Percentiles rank a stretch among this genome's conserved stretches.
These are phyloP conservation scores for Axis porcinus DNA, from an alignment of 2,113 vertebrate species.

Conservation along the genomic window DNA sequence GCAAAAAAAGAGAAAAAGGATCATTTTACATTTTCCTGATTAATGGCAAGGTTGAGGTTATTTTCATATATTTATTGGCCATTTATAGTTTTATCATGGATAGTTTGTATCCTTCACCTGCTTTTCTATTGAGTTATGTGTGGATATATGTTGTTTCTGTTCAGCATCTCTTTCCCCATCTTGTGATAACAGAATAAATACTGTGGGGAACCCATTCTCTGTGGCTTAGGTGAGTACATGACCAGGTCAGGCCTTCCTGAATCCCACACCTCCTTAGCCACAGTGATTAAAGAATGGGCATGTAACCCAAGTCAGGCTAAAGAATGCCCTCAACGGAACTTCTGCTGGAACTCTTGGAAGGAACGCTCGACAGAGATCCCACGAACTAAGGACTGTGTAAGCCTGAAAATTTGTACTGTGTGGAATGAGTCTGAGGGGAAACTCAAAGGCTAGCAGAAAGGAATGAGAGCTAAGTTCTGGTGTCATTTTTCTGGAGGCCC, in stretches of 20 bases:
- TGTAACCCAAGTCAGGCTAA: constrained; percentile 35
- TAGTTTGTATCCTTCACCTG: not conserved
- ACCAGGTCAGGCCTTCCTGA: constrained; percentile 38
- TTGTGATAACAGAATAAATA: constrained; percentile 46
- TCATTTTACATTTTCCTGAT: constrained; percentile 24
- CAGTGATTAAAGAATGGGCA: constrained; percentile 13
- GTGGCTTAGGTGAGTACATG: constrained; percentile 43
- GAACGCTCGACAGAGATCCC: constrained; percentile 8
- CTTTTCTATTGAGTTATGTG: not conserved
- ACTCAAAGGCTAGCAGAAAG: constrained; percentile 50
- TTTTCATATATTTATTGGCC: constrained; percentile 24
- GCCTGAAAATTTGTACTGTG: not conserved
- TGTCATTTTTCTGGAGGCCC: constrained; percentile 62
- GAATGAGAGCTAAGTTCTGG: constrained; percentile 48
- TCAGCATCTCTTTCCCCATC: constrained; percentile 35
- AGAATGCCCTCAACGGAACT: constrained; percentile 17
- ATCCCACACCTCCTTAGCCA: constrained; percentile 1
- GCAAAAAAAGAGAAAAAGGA: not conserved
- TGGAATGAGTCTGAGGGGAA: constrained; percentile 46
- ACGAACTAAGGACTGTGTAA: not conserved
- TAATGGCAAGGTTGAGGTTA: not conserved
- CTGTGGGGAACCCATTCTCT: constrained; percentile 48
- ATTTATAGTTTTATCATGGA: constrained; percentile 9
- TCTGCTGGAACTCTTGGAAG: constrained; percentile 47
- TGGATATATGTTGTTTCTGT: constrained; percentile 18